Evolutionary conservation across 2,888 invertebrate genomes (phyloP).

Genomic region (Caenorhabditis afra): DNA sequence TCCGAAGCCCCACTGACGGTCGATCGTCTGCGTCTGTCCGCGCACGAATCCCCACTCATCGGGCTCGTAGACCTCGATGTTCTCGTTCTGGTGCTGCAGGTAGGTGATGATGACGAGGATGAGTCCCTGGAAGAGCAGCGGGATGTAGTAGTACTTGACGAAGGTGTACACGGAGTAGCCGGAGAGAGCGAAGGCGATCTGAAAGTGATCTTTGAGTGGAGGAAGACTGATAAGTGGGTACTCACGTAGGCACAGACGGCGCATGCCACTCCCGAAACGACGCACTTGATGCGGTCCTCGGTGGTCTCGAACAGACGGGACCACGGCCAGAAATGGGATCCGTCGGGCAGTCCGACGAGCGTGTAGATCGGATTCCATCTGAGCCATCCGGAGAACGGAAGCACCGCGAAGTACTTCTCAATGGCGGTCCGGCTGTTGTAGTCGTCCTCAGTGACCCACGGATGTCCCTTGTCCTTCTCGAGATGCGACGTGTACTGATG

Average conservation of each 20-base stretch:
- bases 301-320: conserved; percentile 75
- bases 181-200: conserved; percentile 64
- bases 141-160: conserved; percentile 76
- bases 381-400: conserved; percentile 77
- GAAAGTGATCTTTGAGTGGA: conserved; percentile 8
- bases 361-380: conserved; percentile 80
- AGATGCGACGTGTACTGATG: conserved; percentile 77
- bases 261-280: conserved; percentile 70
- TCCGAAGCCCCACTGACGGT: conserved; percentile 71
- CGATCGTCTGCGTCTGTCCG: conserved; percentile 72
- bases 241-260: conserved; percentile 71
- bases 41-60: conserved; percentile 73
- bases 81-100: conserved; percentile 74
- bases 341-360: conserved; percentile 78
- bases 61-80: conserved; percentile 74
- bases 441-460: conserved; percentile 74
- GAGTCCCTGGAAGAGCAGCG: conserved; percentile 75
- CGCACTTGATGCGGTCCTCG: conserved; percentile 75
- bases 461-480: conserved; percentile 75
- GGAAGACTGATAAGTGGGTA: neutral
- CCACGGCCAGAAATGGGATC: conserved; percentile 79
- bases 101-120: conserved; percentile 76
- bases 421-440: conserved; percentile 61
- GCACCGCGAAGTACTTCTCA: conserved; percentile 71
- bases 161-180: conserved; percentile 68